Evolutionary conservation across 2,888 invertebrate species (phyloP).

Genomic region (Tetanocera ferruginea): DNA sequence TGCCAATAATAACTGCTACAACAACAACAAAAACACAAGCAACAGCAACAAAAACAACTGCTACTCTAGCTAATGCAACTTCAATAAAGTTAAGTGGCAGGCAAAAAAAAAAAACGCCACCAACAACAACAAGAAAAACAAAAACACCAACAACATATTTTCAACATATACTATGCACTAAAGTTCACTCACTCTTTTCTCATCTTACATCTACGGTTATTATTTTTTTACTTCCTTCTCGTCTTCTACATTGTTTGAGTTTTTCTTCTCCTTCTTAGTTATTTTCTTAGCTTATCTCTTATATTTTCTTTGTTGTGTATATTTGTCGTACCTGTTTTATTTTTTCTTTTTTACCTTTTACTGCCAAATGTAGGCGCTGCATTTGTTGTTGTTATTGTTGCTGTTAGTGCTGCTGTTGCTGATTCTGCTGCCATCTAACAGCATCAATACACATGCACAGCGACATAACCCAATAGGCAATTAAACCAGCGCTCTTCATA

Average conservation of each 20-base stretch:
- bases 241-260: background rate
- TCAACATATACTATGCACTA: conserved; percentile 13
- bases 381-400: conserved; percentile 8
- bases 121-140: conserved; percentile 8
- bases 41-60: background rate
- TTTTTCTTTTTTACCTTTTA: background rate
- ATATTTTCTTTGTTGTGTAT: background rate
- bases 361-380: background rate
- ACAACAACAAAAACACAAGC: conserved; percentile 32
- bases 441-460: conserved; percentile 23
- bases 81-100: background rate
- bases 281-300: background rate
- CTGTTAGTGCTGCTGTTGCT: conserved; percentile 20
- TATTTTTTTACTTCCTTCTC: conserved; percentile 9
- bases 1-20: conserved; percentile 2
- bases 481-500: no score
- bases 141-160: conserved; percentile 10
- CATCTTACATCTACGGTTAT: conserved; percentile 1
- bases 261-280: background rate
- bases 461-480: no score
- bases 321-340: background rate
- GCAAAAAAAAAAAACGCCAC: no score
- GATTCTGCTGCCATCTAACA: conserved; percentile 24
- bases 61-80: background rate
- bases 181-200: conserved; percentile 37